A percentile compares a stretch with the other conserved stretches of the same genome.
Evolutionary conservation across 2,113 vertebrate species (phyloP).

Genomic region (Lota lota): DNA sequence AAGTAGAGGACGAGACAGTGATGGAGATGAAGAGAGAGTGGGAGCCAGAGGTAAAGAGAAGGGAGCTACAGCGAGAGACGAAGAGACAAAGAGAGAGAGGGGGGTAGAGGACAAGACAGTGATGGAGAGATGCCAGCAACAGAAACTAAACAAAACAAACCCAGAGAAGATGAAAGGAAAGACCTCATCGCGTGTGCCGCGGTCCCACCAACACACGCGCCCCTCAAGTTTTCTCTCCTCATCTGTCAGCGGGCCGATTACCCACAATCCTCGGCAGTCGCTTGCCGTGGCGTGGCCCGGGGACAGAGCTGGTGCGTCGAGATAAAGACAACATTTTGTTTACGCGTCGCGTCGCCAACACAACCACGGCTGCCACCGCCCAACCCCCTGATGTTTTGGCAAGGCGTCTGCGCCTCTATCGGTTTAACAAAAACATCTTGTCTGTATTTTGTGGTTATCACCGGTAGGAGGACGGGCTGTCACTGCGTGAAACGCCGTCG

Average conservation of each 20-base stretch:
- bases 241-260: constrained; percentile 52
- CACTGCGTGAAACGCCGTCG: too few species aligned
- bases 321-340: constrained; percentile 40
- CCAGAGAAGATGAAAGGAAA: constrained; percentile 26
- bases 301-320: constrained; percentile 39
- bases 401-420: too few species aligned
- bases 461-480: too few species aligned
- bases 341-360: not conserved
- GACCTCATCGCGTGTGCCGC: constrained; percentile 11
- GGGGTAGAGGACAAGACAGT: not conserved
- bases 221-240: constrained; percentile 43
- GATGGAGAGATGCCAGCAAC: not conserved
- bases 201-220: constrained; percentile 32
- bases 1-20: not conserved
- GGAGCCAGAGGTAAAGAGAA: too few species aligned
- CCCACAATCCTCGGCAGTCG: constrained; percentile 33
- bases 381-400: too few species aligned
- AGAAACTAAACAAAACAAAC: constrained; percentile 31
- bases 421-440: too few species aligned
- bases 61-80: not conserved
- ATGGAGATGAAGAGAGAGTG: not conserved
- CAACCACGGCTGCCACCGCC: too few species aligned
- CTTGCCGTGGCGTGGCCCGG: constrained; percentile 37
- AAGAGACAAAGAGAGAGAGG: not conserved
- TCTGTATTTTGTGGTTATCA: too few species aligned